Evolutionary conservation across 2,888 invertebrate species (phyloP).

Genomic region (Craniophora ligustri): DNA sequence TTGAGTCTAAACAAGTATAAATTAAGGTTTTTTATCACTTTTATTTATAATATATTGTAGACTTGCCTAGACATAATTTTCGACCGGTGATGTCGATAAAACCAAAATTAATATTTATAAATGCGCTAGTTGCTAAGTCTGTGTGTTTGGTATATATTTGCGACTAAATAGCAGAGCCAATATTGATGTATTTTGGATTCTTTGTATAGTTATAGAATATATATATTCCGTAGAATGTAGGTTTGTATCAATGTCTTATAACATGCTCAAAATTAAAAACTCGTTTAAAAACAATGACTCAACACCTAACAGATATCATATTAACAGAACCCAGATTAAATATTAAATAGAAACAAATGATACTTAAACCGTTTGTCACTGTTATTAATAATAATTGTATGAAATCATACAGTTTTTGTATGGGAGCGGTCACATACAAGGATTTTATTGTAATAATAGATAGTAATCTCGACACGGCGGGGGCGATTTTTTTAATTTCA

Average conservation of each 20-base stretch:
- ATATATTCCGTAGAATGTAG: too few relatives aligned
- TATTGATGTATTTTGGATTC: too few relatives aligned
- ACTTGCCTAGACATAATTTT: too few relatives aligned
- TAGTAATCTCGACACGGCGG: conserved; percentile 60
- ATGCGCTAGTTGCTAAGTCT: too few relatives aligned
- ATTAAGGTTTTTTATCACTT: too few relatives aligned
- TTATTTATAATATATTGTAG: too few relatives aligned
- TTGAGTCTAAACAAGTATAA: not conserved
- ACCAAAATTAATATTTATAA: too few relatives aligned
- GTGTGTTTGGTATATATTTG: too few relatives aligned
- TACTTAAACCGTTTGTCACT: conserved; percentile 61
- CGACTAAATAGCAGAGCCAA: too few relatives aligned
- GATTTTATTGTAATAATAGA: conserved; percentile 66
- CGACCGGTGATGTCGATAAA: too few relatives aligned
- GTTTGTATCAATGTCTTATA: not conserved
- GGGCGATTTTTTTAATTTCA: conserved; percentile 70
- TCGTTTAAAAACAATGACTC: conserved; percentile 41
- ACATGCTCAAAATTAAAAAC: conserved; percentile 3
- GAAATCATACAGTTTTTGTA: conserved; percentile 45
- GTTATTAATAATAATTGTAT: conserved; percentile 53
- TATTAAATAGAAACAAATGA: conserved; percentile 66
- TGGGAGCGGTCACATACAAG: conserved; percentile 41
- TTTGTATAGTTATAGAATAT: too few relatives aligned
- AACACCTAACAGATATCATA: conserved; percentile 37
- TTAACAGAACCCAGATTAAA: conserved; percentile 44